Base-by-base conservation (phyloP, 2,113 vertebrate genomes). In the Epinephelus fuscoguttatus region DNA sequence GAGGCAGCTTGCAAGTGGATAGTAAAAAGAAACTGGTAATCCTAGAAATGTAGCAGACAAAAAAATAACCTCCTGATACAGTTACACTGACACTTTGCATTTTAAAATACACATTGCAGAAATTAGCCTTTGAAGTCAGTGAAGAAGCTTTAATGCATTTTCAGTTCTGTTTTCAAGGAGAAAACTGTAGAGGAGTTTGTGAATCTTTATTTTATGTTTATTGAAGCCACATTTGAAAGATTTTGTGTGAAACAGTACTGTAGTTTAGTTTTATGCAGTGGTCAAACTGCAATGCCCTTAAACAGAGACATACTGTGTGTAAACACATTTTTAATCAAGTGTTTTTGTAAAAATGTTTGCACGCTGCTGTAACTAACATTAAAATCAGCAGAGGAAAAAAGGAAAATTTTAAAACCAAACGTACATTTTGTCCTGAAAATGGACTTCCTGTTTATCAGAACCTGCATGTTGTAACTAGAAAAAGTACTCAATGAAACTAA, bases 111-210 rank as follows among this genome's bases (percentile, higher is more conserved):
- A 80, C 33, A 59, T 37, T 53, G 18, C 30, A 27, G 21, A 75
- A 56, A 33, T 59, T 4, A 4, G 15, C n/a, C 75, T 85, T 82
- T 88, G 79, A 88, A 80, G 86, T 81, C 69, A 27, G 19, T 3
- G 27, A 40, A 13, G 70, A 68, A 25, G 57, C 52, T 49, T n/a
- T 42, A 15, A 4, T 15, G 1, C 33, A 25, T 71, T 57, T 72
- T 75, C 21, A 33, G 27, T 49, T 40, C 53, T 27, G 21, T 59
- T 75, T 73, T 60, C 19, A 71, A 37, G 7, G 9, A 55, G 49
- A 33, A 57, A 11, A 21, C 37, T 40, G 21, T 56, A 42, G 8
- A 40, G 19, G 33, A 70, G 6, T 53, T 59, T 53, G 13, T 59
- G 23, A 59, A 45, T 70, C 15, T 27, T 53, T 30, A 53, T 68